Conservation (phyloP, 37 sponge, comb jelly and placozoan genomes). For the Cliona cf. orientalis region DNA sequence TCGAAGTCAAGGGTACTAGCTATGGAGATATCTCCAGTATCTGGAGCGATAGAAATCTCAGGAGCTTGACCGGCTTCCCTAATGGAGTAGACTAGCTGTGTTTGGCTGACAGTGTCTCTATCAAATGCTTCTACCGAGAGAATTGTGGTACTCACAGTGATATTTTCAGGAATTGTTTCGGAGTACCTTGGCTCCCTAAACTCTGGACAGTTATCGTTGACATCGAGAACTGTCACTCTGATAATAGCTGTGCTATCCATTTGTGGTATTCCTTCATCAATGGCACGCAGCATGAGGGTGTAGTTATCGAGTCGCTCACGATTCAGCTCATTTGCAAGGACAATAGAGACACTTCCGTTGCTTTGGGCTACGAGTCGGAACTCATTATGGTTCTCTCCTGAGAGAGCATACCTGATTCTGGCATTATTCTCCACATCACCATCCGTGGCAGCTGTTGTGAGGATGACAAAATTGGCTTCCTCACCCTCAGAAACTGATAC, state of each 20-base stretch:
- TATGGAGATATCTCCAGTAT: slow-evolving; percentile 45
- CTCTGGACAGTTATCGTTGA: slow-evolving; percentile 53
- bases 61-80: slow-evolving; percentile 12
- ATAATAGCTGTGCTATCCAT: slow-evolving; percentile 8
- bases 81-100: slow-evolving; percentile 56
- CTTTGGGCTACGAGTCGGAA: slow-evolving; percentile 6
- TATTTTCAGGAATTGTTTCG: slow-evolving; percentile 20
- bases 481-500: slow-evolving; percentile 25
- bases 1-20: slow-evolving; percentile 49
- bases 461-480: not conserved
- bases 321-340: slow-evolving; percentile 7
- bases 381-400: slow-evolving; percentile 17
- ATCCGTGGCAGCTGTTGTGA: slow-evolving; percentile 44
- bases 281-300: slow-evolving; percentile 43
- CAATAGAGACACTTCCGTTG: slow-evolving; percentile 26
- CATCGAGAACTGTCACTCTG: slow-evolving; percentile 48
- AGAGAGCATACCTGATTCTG: slow-evolving; percentile 26
- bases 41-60: slow-evolving; percentile 43
- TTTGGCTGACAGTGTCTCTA: slow-evolving; percentile 31
- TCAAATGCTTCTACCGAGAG: slow-evolving; percentile 58
- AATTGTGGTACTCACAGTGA: slow-evolving; percentile 23
- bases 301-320: slow-evolving; percentile 24
- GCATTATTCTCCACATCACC: slow-evolving; percentile 53
- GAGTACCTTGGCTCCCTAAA: slow-evolving; percentile 28
- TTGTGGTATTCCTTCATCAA: slow-evolving; percentile 54